These are phyloP conservation scores for Aradus depressus DNA, from an alignment of 2,888 invertebrate species.

Conservation along the genomic window DNA sequence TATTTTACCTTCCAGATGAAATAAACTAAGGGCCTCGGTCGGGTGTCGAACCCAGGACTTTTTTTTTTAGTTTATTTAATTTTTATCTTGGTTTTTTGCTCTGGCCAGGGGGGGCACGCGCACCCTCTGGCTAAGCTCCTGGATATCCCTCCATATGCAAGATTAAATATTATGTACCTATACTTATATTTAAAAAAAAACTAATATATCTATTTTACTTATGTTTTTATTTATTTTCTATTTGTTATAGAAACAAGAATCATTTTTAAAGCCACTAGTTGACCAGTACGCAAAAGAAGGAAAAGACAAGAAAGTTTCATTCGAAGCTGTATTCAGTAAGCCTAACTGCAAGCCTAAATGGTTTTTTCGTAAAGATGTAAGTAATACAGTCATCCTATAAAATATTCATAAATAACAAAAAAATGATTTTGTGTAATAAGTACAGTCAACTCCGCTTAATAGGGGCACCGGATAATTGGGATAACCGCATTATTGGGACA, in stretches of 20 bases:
- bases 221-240: conserved; percentile 28
- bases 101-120: too few relatives aligned
- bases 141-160: background rate
- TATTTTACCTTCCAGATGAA: too few relatives aligned
- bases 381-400: conserved; percentile 40
- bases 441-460: background rate
- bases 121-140: too few relatives aligned
- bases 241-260: conserved; percentile 70
- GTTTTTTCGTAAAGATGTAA: conserved; percentile 84
- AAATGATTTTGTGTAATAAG: background rate
- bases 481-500: too few relatives aligned
- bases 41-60: too few relatives aligned
- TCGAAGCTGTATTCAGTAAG: conserved; percentile 92
- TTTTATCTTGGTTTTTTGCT: too few relatives aligned
- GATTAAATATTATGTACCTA: background rate
- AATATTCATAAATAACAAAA: background rate
- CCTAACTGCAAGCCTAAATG: conserved; percentile 90
- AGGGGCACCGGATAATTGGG: too few relatives aligned
- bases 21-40: too few relatives aligned
- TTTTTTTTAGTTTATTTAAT: too few relatives aligned
- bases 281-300: conserved; percentile 92
- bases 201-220: background rate
- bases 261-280: conserved; percentile 86
- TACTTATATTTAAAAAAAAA: background rate
- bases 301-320: conserved; percentile 87